These are phyloP conservation scores for Orthonyx spaldingii DNA, from an alignment of 2,113 vertebrate species.

Conservation along the genomic window DNA sequence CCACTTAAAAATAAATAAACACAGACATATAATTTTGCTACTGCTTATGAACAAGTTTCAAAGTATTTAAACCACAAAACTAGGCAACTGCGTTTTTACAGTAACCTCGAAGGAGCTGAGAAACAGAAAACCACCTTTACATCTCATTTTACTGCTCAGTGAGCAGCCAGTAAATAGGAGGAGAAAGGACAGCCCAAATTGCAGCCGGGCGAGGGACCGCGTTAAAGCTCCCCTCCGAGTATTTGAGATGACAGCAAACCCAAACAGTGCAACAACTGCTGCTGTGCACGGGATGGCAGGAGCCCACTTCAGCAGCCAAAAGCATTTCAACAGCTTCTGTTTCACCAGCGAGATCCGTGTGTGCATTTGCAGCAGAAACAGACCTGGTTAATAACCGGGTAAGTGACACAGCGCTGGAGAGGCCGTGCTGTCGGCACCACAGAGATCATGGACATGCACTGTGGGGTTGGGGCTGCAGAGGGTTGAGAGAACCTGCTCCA, in stretches of 20 bases:
- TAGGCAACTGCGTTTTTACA: conserved; percentile 40
- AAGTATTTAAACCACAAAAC: conserved; percentile 44
- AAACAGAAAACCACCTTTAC: conserved; percentile 17
- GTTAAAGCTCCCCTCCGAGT: conserved; percentile 8
- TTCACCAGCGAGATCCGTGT: conserved; percentile 26
- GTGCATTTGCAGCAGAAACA: conserved; percentile 14
- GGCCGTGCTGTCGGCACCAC: not conserved
- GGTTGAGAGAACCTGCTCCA: rapidly evolving
- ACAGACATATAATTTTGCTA: not conserved
- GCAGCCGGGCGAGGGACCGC: not conserved
- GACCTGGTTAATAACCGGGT: conserved; percentile 4
- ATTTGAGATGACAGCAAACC: conserved; percentile 24
- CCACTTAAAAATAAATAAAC: conserved; percentile 10
- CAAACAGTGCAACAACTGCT: conserved; percentile 44
- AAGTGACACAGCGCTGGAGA: not conserved
- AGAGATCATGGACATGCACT: rapidly evolving
- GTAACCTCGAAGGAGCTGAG: conserved; percentile 30
- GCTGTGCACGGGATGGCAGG: conserved; percentile 53
- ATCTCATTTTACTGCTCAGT: conserved; percentile 18
- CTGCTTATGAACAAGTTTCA: conserved; percentile 47
- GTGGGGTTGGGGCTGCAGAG: not conserved
- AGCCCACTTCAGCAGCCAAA: conserved; percentile 64
- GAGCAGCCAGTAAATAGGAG: conserved; percentile 17
- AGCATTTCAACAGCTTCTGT: conserved; percentile 61
- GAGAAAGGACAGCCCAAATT: conserved; percentile 43